Base-by-base conservation (phyloP, 2,797 vertebrate genomes). In the Muscicapa striata region DNA sequence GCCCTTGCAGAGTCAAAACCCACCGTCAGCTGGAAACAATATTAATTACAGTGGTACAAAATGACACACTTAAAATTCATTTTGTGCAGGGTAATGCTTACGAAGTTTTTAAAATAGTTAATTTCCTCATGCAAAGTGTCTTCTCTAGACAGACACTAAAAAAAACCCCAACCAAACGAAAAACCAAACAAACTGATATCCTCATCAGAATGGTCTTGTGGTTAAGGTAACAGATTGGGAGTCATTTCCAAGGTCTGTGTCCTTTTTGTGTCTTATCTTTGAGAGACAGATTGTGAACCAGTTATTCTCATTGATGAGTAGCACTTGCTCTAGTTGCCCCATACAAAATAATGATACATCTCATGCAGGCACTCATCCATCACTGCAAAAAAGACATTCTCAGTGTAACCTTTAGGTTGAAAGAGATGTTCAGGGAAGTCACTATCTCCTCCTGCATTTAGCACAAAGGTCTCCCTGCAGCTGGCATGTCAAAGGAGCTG, bases 221-320 rank as follows among this genome's bases (percentile, higher is more conserved):
- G 75, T 62, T 73, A 68, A 80, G 48, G 91, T 87, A 93, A 89
- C 63, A 84, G 74, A 94, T 20, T 90, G 67, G 48, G 86, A 95
- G 83, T 66, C 36, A 26, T 63, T 92, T 59, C 81, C 0, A 3
- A 87, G 80, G 83, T 86, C 80, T 87, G 16, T 86, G 87, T 91
- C 84, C 91, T 94, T 95, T 94, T 36, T 2, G 6, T 73, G 88
- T 61, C 86, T 96, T 96, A 93, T 95, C 93, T 90, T 91, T 88
- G 81, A 94, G 75, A 91, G 69, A 88, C 80, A 95, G 95, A 91
- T 95, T 74, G 46, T 36, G 78, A 89, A 59, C 34, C 58, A 89
- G 84, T 93, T 91, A 89, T 67, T 81, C 70, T 90, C 90, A 73
- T 8, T 92, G 89, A 92, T 34, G 85, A 85, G 79, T 3, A 74